These are phyloP conservation scores for Camelus dromedarius DNA, from an alignment of 2,113 vertebrate genomes.

Conservation along the genomic window DNA sequence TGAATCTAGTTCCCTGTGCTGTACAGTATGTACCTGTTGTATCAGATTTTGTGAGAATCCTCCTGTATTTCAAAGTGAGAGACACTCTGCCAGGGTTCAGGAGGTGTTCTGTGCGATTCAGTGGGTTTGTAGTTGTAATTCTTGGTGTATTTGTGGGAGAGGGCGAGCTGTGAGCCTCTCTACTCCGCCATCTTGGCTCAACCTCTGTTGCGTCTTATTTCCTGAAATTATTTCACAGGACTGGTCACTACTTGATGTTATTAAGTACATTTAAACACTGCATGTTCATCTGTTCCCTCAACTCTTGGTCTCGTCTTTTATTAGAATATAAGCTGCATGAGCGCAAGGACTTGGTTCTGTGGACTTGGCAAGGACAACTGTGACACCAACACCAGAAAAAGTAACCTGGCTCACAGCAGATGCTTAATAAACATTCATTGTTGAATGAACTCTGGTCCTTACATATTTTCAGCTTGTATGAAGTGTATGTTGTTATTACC, in stretches of 20 bases:
- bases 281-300: constrained; percentile 4
- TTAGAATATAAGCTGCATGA: constrained; percentile 9
- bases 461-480: background rate
- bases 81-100: too few species aligned
- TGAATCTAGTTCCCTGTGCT: too few species aligned
- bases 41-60: too few species aligned
- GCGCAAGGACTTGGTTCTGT: background rate
- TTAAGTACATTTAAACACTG: constrained; percentile 15
- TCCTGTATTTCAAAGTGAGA: too few species aligned
- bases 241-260: background rate
- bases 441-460: background rate
- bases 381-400: background rate
- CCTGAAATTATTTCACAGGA: background rate
- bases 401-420: background rate
- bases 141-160: too few species aligned
- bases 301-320: background rate
- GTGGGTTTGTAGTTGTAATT: too few species aligned
- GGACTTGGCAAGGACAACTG: background rate
- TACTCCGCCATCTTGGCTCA: too few species aligned
- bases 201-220: background rate
- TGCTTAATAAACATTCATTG: background rate
- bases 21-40: too few species aligned
- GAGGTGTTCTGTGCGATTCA: too few species aligned
- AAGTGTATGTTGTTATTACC: background rate
- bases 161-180: too few species aligned